Base-by-base conservation (phyloP, 2,797 vertebrate species). In the Dermochelys coriacea region DNA sequence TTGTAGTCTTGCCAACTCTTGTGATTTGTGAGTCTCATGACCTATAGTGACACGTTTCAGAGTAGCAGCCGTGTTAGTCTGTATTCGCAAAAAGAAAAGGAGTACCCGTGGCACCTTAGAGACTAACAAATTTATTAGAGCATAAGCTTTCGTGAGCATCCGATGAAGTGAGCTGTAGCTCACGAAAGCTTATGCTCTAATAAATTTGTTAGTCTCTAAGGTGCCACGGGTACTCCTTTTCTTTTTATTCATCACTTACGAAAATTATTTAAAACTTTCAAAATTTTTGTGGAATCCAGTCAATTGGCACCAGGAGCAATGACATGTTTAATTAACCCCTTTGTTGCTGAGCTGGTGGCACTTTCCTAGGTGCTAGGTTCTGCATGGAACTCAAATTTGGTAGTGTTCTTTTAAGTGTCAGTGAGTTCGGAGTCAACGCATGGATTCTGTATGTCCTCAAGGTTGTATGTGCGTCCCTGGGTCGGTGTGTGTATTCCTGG, bases 171-270 rank as follows among this genome's bases (percentile, higher is more conserved):
- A n/a, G n/a, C n/a, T n/a, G n/a, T n/a, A n/a, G n/a, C n/a, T n/a
- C n/a, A n/a, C n/a, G n/a, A n/a, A n/a, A n/a, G n/a, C n/a, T n/a
- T n/a, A n/a, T n/a, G n/a, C n/a, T n/a, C n/a, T n/a, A n/a, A n/a
- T n/a, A n/a, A n/a, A n/a, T n/a, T n/a, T n/a, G n/a, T n/a, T n/a
- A n/a, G n/a, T n/a, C n/a, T n/a, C n/a, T n/a, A n/a, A n/a, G n/a
- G n/a, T n/a, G n/a, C n/a, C n/a, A n/a, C n/a, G n/a, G n/a, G n/a
- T n/a, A n/a, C n/a, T n/a, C n/a, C n/a, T n/a, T n/a, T n/a, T n/a
- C n/a, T n/a, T n/a, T n/a, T 91, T 47, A 59, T 84, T 37, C 21
- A 45, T 74, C 71, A 93, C 79, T 85, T 79, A 90, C 87, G 91
- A 82, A 88, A 59, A n/a, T 4, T 6, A 37, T 68, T 68, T 68